phyloP scores from a whole-genome alignment of 1,140 invertebrate species.

The Plectrocnemia conspersa region DNA sequence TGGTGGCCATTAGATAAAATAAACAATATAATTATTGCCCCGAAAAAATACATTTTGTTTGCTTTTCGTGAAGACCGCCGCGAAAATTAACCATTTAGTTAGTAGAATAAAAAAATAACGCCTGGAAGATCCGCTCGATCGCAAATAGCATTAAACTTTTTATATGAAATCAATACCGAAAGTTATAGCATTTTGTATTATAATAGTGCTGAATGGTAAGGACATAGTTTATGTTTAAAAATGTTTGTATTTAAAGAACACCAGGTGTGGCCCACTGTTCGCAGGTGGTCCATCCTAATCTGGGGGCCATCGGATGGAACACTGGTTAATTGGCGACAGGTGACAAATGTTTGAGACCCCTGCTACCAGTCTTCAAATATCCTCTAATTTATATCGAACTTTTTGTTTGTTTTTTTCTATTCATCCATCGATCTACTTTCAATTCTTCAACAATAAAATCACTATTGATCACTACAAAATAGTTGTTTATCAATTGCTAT shows the following conservation, averaged over 20 bases:
- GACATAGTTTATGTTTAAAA: background rate
- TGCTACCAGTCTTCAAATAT: conserved; percentile 16
- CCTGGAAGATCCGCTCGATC: no score
- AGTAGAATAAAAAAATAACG: no score
- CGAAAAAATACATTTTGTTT: conserved; percentile 25
- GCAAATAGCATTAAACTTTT: no score
- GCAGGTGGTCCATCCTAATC: conserved; percentile 22
- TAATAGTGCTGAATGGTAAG: background rate
- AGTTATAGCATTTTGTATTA: no score
- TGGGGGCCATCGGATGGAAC: conserved; percentile 15
- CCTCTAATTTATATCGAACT: conserved; percentile 19
- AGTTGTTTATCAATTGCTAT: no score
- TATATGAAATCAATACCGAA: no score
- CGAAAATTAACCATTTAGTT: no score
- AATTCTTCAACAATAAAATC: no score
- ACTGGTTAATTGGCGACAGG: conserved; percentile 23
- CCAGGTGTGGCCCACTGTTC: conserved; percentile 20
- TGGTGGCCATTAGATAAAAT: conserved; percentile 25
- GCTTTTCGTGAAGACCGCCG: no score
- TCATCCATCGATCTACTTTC: no score
- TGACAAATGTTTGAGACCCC: conserved; percentile 24
- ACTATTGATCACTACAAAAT: no score
- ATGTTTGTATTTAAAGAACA: background rate
- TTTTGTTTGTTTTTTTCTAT: no score
- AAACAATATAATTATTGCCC: conserved; percentile 25